Evolutionary conservation across 2,888 invertebrate species (phyloP).

Genomic region (Hydrotaea cyrtoneurina): DNA sequence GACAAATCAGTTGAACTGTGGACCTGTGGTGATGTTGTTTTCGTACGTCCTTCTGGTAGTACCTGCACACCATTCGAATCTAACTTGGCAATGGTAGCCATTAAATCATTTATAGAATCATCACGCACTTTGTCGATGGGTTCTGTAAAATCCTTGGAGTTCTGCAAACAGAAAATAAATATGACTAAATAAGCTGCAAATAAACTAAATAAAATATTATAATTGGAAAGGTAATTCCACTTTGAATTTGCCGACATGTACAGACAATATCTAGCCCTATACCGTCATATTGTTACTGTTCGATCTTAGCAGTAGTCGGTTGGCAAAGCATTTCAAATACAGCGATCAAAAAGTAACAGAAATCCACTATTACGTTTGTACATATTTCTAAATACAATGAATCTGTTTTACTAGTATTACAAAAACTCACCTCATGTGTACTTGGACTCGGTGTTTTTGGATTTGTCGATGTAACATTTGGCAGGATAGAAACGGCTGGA

Average conservation of each 20-base stretch:
- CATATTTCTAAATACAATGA: too few species aligned
- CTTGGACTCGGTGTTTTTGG: conserved; percentile 92
- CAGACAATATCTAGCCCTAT: too few species aligned
- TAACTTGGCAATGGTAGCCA: conserved; percentile 93
- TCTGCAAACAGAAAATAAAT: conserved; percentile 69
- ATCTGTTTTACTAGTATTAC: too few species aligned
- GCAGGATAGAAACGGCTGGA: conserved; percentile 78
- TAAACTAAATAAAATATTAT: background rate
- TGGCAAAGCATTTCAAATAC: too few species aligned
- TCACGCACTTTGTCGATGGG: conserved; percentile 91
- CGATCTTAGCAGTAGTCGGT: too few species aligned
- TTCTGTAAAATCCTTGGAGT: conserved; percentile 84
- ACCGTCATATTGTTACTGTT: too few species aligned
- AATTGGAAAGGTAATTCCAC: background rate
- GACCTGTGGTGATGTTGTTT: conserved; percentile 85
- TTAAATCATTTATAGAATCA: conserved; percentile 91
- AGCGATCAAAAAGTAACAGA: too few species aligned
- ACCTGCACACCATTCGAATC: conserved; percentile 93
- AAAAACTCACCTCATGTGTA: conserved; percentile 83
- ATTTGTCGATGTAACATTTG: conserved; percentile 87
- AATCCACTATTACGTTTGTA: too few species aligned
- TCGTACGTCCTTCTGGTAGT: conserved; percentile 83
- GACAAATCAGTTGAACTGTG: conserved; percentile 88
- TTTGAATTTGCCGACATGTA: too few species aligned
- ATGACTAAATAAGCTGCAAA: background rate